Conservation (phyloP, 1,140 invertebrate species). For the Zaprionus ornatus region DNA sequence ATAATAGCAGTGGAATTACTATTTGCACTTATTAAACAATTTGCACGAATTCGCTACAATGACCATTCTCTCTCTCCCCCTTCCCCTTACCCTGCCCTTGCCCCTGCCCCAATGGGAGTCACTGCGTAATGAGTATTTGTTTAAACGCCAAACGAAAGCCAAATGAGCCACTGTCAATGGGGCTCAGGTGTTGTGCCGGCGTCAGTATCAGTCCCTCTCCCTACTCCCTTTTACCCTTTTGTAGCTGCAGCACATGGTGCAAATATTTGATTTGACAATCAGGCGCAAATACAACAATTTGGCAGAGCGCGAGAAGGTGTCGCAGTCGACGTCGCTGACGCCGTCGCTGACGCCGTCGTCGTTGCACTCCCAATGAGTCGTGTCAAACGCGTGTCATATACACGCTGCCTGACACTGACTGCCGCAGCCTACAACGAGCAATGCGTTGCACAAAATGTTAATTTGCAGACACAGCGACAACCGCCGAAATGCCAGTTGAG, state of each 20-base stretch:
- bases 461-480: conserved; percentile 63
- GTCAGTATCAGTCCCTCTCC: background rate
- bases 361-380: conserved; percentile 1
- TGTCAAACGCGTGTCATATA: conserved; percentile 63
- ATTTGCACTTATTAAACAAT: conserved; percentile 12
- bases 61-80: background rate
- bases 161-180: conserved; percentile 13
- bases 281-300: conserved; percentile 76
- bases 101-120: background rate
- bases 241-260: conserved; percentile 7
- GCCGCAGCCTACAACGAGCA: background rate
- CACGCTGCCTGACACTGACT: conserved; percentile 23
- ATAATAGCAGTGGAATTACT: conserved; percentile 2
- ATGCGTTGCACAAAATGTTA: conserved; percentile 74
- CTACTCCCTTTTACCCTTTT: background rate
- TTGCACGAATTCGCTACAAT: conserved; percentile 1
- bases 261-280: conserved; percentile 79
- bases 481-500: conserved; percentile 16
- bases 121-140: conserved; percentile 11
- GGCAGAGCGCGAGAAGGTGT: conserved; percentile 36
- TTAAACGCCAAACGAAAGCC: conserved; percentile 2
- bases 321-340: background rate
- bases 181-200: background rate
- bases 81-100: background rate
- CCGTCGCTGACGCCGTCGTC: too few relatives aligned